Conservation (phyloP, 1,140 invertebrate species). For the Heliconius eleuchia region DNA sequence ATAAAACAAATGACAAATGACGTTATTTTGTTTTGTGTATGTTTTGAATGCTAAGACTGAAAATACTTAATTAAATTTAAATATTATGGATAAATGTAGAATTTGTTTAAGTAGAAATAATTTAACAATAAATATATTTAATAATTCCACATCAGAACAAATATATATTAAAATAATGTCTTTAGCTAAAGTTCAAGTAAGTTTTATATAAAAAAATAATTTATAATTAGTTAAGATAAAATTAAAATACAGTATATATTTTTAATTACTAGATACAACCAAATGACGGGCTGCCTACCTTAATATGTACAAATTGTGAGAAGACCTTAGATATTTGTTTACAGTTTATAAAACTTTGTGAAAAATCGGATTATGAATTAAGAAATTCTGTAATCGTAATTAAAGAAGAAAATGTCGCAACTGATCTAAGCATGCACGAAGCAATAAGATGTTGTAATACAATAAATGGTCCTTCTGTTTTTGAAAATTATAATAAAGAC, state of each 20-base stretch:
- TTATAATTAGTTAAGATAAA: not conserved
- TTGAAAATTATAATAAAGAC: not conserved
- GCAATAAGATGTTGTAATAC: not conserved
- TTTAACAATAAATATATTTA: slow-evolving; percentile 28
- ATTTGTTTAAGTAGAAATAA: slow-evolving; percentile 33
- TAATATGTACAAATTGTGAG: slow-evolving; percentile 64
- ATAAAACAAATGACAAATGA: not conserved
- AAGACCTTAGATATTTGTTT: slow-evolving; percentile 61
- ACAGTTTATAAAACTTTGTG: slow-evolving; percentile 67
- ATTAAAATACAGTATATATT: not conserved
- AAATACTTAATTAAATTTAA: not conserved
- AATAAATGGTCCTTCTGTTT: not conserved
- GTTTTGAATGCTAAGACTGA: not conserved
- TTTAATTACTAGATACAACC: slow-evolving; percentile 62
- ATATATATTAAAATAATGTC: slow-evolving; percentile 57
- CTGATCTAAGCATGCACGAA: not conserved
- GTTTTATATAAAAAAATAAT: slow-evolving; percentile 20
- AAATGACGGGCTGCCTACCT: slow-evolving; percentile 66
- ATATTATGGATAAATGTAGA: slow-evolving; percentile 35
- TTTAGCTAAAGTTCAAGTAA: slow-evolving; percentile 60
- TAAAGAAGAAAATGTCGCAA: slow-evolving; percentile 16
- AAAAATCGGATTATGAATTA: slow-evolving; percentile 63
- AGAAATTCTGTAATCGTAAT: slow-evolving; percentile 18
- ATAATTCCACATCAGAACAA: slow-evolving; percentile 33
- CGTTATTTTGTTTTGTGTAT: slow-evolving; percentile 19